phyloP scores from a whole-genome alignment of 2,113 vertebrate genomes.

The Ptyas mucosa region DNA sequence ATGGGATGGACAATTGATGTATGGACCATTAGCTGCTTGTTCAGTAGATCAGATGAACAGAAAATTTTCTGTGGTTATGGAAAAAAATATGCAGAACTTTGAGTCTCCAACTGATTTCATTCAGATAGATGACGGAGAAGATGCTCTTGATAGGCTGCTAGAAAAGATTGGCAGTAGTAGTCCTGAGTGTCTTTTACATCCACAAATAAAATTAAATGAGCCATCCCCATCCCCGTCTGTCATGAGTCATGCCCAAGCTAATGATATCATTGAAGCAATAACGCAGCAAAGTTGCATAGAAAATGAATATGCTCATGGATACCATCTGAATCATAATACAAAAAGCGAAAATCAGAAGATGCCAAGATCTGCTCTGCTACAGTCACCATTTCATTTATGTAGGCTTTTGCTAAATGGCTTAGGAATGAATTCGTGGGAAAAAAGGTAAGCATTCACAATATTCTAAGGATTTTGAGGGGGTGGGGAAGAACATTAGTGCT shows the following conservation, averaged over 20 bases:
- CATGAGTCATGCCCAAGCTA: conserved; percentile 85
- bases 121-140: conserved; percentile 74
- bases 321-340: conserved; percentile 65
- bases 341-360: conserved; percentile 72
- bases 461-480: neutral
- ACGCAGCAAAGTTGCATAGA: conserved; percentile 79
- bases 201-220: conserved; percentile 82
- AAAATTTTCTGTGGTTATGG: neutral
- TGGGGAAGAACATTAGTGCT: neutral
- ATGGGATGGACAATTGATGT: conserved; percentile 89
- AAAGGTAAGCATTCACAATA: conserved; percentile 76
- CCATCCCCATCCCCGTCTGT: conserved; percentile 80
- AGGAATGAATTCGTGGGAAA: conserved; percentile 98
- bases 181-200: conserved; percentile 88
- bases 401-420: conserved; percentile 88
- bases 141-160: conserved; percentile 83
- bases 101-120: conserved; percentile 34
- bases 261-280: conserved; percentile 79
- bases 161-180: conserved; percentile 84
- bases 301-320: conserved; percentile 72
- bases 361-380: conserved; percentile 78
- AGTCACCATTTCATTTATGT: conserved; percentile 94
- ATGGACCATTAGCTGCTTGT: conserved; percentile 78
- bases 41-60: neutral
- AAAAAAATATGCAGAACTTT: conserved; percentile 8